A percentile compares a stretch with the other conserved stretches of the same genome.
These are phyloP conservation scores for Petrocephalus microphthalmus DNA, from an alignment of 2,113 vertebrate species.

Conservation along the genomic window DNA sequence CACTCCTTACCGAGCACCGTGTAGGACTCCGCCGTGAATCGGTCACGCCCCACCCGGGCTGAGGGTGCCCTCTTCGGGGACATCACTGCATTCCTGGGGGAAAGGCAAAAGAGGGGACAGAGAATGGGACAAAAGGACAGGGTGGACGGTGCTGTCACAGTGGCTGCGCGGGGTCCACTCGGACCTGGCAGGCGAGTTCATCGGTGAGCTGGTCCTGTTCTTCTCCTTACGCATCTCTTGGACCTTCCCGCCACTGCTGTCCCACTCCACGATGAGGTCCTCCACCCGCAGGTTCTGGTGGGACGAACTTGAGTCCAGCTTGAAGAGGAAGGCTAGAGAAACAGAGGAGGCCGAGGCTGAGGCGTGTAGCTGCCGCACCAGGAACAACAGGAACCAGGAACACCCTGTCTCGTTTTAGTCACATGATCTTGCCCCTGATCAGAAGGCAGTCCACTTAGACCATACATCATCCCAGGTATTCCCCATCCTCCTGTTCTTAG, in stretches of 20 bases:
- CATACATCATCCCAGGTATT: neutral
- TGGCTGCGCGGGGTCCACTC: neutral
- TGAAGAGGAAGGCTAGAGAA: slow-evolving; percentile 76
- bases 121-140: neutral
- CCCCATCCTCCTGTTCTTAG: neutral
- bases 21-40: slow-evolving; percentile 93
- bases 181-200: slow-evolving; percentile 89
- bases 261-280: slow-evolving; percentile 86
- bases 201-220: slow-evolving; percentile 78
- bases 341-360: neutral
- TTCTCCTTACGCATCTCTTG: slow-evolving; percentile 91
- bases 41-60: slow-evolving; percentile 72
- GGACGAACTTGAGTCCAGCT: slow-evolving; percentile 75
- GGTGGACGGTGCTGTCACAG: neutral
- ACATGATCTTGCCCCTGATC: neutral
- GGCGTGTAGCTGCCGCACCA: neutral
- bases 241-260: slow-evolving; percentile 83
- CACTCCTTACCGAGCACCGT: slow-evolving; percentile 80
- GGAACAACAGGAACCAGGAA: too few species aligned
- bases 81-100: slow-evolving; percentile 69
- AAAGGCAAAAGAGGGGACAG: neutral
- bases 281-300: slow-evolving; percentile 95
- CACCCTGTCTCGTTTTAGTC: neutral
- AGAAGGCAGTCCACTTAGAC: neutral
- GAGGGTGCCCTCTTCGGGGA: slow-evolving; percentile 83